These are phyloP conservation scores for Fistularia commersonii DNA, from an alignment of 2,797 vertebrate species.

Conservation along the genomic window DNA sequence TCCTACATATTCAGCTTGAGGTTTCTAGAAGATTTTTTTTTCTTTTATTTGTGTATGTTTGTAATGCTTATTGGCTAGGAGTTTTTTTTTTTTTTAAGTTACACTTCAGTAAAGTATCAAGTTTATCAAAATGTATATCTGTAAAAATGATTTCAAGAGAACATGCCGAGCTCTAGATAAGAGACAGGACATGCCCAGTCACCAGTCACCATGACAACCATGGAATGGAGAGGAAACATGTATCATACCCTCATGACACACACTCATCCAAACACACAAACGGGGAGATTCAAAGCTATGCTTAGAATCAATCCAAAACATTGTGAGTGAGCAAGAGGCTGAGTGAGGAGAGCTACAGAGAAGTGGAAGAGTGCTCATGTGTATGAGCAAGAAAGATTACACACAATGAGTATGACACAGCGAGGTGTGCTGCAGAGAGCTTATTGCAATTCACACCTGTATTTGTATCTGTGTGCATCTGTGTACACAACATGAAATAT, in stretches of 20 bases:
- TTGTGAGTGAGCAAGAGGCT: conserved; percentile 42
- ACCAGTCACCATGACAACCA: conserved; percentile 48
- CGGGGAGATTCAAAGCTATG: conserved; percentile 39
- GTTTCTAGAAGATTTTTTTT: no score
- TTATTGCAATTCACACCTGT: conserved; percentile 17
- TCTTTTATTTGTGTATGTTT: no score
- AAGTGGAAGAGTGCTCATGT: conserved; percentile 16
- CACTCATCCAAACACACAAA: conserved; percentile 1
- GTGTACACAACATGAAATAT: conserved; percentile 1
- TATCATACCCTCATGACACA: conserved; percentile 26
- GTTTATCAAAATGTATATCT: conserved; percentile 22
- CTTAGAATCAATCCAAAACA: conserved; percentile 56
- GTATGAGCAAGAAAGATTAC: background rate
- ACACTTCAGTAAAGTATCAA: background rate
- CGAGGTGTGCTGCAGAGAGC: conserved; percentile 12
- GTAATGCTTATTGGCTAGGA: no score
- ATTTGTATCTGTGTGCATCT: conserved; percentile 3
- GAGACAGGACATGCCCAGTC: conserved; percentile 20
- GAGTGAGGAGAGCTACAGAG: conserved; percentile 35
- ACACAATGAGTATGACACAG: background rate
- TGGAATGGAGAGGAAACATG: conserved; percentile 26
- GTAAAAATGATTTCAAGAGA: conserved; percentile 15
- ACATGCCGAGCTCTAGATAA: background rate
- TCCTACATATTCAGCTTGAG: no score
- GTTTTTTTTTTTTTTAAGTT: no score